phyloP scores from a whole-genome alignment of 2,113 vertebrate species.

The Tiliqua scincoides region DNA sequence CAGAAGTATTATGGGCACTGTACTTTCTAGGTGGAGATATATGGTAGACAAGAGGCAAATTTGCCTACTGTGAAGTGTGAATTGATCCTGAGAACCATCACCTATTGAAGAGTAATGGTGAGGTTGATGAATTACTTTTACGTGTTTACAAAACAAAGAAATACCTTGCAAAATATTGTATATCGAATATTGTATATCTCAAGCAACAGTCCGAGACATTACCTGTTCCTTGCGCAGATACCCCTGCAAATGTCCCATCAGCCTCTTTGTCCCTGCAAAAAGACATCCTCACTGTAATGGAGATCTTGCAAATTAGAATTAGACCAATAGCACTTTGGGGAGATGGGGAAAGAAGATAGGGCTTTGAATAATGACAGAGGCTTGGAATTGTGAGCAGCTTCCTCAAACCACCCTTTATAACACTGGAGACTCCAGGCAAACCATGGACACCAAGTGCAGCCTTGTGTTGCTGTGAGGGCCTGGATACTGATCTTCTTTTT shows the following conservation, averaged over 20 bases:
- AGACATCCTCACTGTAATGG: background rate
- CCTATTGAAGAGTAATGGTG: too few species aligned
- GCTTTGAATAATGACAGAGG: background rate
- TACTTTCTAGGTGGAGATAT: too few species aligned
- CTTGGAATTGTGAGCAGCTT: background rate
- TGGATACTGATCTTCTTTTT: background rate
- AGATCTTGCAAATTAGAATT: background rate
- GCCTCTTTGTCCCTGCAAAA: background rate
- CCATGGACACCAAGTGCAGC: background rate
- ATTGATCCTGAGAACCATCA: too few species aligned
- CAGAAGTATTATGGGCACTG: too few species aligned
- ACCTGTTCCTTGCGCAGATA: background rate
- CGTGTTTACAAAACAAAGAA: too few species aligned
- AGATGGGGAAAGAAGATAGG: background rate
- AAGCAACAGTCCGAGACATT: background rate
- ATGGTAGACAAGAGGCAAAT: too few species aligned
- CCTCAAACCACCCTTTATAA: too few species aligned
- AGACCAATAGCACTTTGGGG: background rate
- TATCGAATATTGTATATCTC: too few species aligned
- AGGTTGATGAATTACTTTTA: too few species aligned
- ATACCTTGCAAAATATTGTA: too few species aligned
- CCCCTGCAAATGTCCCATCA: background rate
- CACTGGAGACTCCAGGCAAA: background rate
- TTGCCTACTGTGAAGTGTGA: too few species aligned
- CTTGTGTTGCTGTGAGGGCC: background rate